phyloP scores from a whole-genome alignment of 2,888 invertebrate species.

The Abrostola tripartita region DNA sequence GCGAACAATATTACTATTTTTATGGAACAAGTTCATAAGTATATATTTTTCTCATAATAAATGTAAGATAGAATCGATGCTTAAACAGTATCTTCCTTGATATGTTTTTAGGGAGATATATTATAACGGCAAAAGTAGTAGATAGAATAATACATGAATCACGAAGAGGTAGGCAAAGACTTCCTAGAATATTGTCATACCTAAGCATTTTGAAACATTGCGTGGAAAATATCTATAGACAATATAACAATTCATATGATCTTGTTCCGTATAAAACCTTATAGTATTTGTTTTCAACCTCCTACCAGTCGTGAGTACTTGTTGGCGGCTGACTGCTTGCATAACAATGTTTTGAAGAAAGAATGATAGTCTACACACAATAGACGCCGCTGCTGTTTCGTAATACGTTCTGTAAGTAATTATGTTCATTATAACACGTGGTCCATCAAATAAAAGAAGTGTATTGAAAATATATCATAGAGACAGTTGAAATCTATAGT shows the following conservation, averaged over 20 bases:
- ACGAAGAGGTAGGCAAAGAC: too few relatives aligned
- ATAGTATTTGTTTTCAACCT: slow-evolving; percentile 21
- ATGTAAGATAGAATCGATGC: neutral
- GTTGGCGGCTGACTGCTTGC: slow-evolving; percentile 28
- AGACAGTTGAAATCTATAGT: slow-evolving; percentile 29
- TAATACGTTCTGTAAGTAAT: slow-evolving; percentile 36
- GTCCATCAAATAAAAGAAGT: slow-evolving; percentile 25
- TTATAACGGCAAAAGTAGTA: too few relatives aligned
- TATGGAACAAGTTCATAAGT: slow-evolving; percentile 16
- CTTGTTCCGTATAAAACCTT: slow-evolving; percentile 19
- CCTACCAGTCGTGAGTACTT: slow-evolving; percentile 36
- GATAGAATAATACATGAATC: too few relatives aligned
- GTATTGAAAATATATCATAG: slow-evolving; percentile 36
- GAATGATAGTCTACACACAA: slow-evolving; percentile 37
- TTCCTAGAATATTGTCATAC: too few relatives aligned
- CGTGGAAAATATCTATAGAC: too few relatives aligned
- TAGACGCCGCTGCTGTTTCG: slow-evolving; percentile 25
- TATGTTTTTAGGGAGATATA: too few relatives aligned
- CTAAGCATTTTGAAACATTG: too few relatives aligned
- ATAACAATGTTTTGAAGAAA: slow-evolving; percentile 44
- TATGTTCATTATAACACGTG: slow-evolving; percentile 20
- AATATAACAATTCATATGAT: too few relatives aligned
- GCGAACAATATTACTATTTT: slow-evolving; percentile 18
- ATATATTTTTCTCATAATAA: neutral
- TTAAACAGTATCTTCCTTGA: neutral